These are phyloP conservation scores for Heliothis subflexa DNA, from an alignment of 1,140 invertebrate species.

Conservation along the genomic window DNA sequence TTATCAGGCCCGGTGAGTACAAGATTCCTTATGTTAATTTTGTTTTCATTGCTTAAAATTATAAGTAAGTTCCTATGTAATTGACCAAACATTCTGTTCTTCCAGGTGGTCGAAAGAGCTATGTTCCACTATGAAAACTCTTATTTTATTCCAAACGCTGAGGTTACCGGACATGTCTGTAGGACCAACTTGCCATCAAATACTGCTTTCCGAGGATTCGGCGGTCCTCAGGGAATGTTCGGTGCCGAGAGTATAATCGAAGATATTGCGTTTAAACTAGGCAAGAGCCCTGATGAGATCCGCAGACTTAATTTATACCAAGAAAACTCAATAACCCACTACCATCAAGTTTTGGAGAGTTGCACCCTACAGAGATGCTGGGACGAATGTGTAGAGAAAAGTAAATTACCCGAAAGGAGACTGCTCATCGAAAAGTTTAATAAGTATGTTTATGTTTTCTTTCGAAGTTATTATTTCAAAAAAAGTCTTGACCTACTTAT, in stretches of 20 bases:
- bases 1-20: slow-evolving; percentile 92
- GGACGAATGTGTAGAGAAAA: slow-evolving; percentile 91
- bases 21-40: neutral
- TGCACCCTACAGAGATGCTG: slow-evolving; percentile 94
- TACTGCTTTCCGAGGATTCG: slow-evolving; percentile 96
- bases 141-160: slow-evolving; percentile 91
- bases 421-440: slow-evolving; percentile 91
- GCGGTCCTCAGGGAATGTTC: slow-evolving; percentile 96
- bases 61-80: neutral
- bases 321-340: slow-evolving; percentile 93
- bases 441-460: slow-evolving; percentile 82
- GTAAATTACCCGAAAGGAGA: slow-evolving; percentile 89
- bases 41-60: neutral
- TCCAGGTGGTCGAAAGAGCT: slow-evolving; percentile 91
- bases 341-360: slow-evolving; percentile 90
- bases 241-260: slow-evolving; percentile 92
- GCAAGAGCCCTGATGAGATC: slow-evolving; percentile 87
- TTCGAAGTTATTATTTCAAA: neutral
- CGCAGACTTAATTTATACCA: slow-evolving; percentile 92
- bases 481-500: neutral
- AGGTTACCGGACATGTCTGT: slow-evolving; percentile 90
- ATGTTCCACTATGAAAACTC: slow-evolving; percentile 93
- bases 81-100: slow-evolving; percentile 36
- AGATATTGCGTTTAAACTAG: slow-evolving; percentile 91
- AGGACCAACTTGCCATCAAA: slow-evolving; percentile 96